Conservation (phyloP, 2,888 invertebrate genomes). For the Diadegma fenestrale region DNA sequence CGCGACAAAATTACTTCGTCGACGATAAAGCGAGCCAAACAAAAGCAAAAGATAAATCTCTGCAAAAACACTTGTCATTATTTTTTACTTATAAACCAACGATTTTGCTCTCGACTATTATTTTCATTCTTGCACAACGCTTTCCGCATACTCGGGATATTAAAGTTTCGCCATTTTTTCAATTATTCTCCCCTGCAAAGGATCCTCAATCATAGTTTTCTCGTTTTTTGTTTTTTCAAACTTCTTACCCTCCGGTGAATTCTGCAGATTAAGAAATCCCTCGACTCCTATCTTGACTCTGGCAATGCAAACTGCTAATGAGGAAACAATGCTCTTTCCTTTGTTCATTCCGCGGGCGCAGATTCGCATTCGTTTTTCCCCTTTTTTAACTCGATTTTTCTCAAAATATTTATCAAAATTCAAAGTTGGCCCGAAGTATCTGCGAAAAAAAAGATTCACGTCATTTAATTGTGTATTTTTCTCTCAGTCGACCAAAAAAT, state of each 20-base stretch:
- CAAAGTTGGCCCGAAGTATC: too few relatives aligned
- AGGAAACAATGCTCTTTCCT: neutral
- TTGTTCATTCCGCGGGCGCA: neutral
- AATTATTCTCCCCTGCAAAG: neutral
- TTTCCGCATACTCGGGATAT: neutral
- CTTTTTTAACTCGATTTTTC: neutral
- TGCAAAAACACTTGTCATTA: slow-evolving; percentile 7
- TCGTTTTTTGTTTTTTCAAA: neutral
- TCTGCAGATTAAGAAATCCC: slow-evolving; percentile 10
- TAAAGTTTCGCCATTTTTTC: slow-evolving; percentile 17
- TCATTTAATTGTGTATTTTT: too few relatives aligned
- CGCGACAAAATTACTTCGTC: slow-evolving; percentile 52
- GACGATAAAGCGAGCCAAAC: slow-evolving; percentile 18
- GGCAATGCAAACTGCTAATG: slow-evolving; percentile 57
- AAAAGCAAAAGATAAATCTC: neutral
- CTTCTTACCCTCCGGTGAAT: neutral
- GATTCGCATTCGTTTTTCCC: neutral
- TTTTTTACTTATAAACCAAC: neutral
- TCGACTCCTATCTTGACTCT: neutral
- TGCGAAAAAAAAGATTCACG: too few relatives aligned
- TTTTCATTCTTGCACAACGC: neutral
- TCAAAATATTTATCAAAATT: too few relatives aligned
- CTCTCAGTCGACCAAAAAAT: too few relatives aligned
- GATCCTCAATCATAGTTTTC: slow-evolving; percentile 13
- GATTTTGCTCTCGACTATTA: neutral